Base-by-base conservation (phyloP, 2,797 vertebrate genomes). In the Sardinella longiceps region DNA sequence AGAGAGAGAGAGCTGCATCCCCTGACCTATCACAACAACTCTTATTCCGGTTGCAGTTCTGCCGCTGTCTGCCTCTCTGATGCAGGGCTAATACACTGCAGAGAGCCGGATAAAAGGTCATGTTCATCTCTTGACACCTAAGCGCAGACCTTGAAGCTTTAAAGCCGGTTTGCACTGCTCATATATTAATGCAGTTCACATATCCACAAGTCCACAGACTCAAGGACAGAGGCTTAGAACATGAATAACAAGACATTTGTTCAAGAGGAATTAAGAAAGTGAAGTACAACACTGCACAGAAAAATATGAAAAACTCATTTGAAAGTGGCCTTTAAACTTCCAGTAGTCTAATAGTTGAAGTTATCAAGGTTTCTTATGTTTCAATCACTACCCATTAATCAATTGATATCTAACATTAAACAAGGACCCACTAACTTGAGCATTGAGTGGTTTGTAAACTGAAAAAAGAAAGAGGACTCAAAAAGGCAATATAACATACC, bases 121-220 rank as follows among this genome's bases (percentile, higher is more conserved):
- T 77, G 70, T 77, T 77, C 33, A 77, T 77, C 70, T 39, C 37
- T 77, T 77, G 70, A 43, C 70, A 77, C 37, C 33, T 77, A 43
- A 77, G 70, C 23, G 70, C 70, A 77, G 37, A 77, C 70, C 70
- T 77, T 43, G 70, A 77, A 37, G 70, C 70, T 43, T 43, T 43
- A 20, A 77, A 20, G 37, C 33, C 14, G 18, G 33, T 77, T 15
- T 77, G 20, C 70, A 77, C 5, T 33, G 20, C 70, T 43, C 70
- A 15, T 77, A 77, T 39, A 43, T 23, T 77, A 77, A 77, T 77
- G 70, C 70, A 43, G 33, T 18, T 23, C 70, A 39, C 70, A 23
- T 6, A 77, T 43, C 70, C 37, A 39, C 37, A 39, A 39, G 70
- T 39, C 33, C 37, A 77, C 37, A 23, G 70, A 18, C 37, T 43